Base-by-base conservation (phyloP, 2,113 vertebrate species). In the Hippocampus zosterae region DNA sequence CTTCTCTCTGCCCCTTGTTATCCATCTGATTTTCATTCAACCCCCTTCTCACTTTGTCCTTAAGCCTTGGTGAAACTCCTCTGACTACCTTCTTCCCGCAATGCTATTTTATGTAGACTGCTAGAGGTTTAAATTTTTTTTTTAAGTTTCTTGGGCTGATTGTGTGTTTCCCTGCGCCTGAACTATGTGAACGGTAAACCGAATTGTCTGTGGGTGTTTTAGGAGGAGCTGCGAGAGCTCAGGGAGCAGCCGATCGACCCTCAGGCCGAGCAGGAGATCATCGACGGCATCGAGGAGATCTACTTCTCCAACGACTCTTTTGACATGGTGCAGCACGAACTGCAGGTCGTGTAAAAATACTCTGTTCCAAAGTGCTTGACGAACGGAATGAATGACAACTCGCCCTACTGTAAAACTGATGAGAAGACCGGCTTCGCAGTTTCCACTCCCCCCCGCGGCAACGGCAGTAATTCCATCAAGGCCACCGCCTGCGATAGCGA, bases 241-340 rank as follows among this genome's bases (percentile, higher is more conserved):
- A 91, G 93, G 85, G 96, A 99, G 88, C 94, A 96, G 77, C 93
- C 96, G 70, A 89, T 88, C 37, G 95, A 99, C 91, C 97, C 97
- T 72, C 94, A 95, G 83, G 96, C 93, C 9, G 94, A 99, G 84
- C 97, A 98, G 86, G 96, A 99, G 89, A 92, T 98, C 87, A 98
- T 99, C 75, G 93, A 97, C 86, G 95, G 95, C 85, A 96, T 99
- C 65, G 96, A 97, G 87, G 94, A 99, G 85, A 91, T 99, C 57
- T 99, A 98, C 92, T 99, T 95, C 91, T 97, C 95, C 50, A 93
- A 53, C 53, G 97, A 99, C 90, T 96, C 96, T 67, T 96, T 96
- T 78, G 97, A 99, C 90, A 94, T 98, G 92, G 96, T 96, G 83
- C 93, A 94, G 79, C 94, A 96, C 67, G 97, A 99, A 56, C 92